phyloP scores from a whole-genome alignment of 1,140 invertebrate genomes.

The Euwallacea similis region DNA sequence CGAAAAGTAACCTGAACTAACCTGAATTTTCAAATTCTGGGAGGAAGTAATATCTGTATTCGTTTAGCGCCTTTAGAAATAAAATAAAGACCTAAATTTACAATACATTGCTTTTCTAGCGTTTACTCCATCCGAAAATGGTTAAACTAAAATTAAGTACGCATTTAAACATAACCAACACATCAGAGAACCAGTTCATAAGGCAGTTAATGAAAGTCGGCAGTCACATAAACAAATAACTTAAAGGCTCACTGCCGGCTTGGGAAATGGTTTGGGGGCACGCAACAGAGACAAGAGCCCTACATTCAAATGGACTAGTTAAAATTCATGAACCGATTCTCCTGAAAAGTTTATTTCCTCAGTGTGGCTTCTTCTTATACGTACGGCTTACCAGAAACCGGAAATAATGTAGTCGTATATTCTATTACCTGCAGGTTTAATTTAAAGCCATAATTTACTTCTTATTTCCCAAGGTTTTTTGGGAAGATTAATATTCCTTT shows the following conservation, averaged over 20 bases:
- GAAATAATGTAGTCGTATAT: no score
- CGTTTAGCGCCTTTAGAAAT: no score
- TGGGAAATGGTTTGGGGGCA: not conserved
- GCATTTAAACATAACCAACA: no score
- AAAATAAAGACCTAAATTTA: no score
- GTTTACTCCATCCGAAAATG: no score
- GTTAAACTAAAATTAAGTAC: not conserved
- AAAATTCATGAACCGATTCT: slow-evolving; percentile 29
- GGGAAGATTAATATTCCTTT: no score
- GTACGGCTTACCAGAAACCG: no score
- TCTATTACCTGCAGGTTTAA: slow-evolving; percentile 2
- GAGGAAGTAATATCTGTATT: no score
- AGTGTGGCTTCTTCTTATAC: slow-evolving; percentile 13
- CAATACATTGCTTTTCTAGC: no score
- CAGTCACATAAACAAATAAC: not conserved
- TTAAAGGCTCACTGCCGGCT: not conserved
- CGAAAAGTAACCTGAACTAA: no score
- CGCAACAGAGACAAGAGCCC: slow-evolving; percentile 14
- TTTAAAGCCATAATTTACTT: slow-evolving; percentile 2
- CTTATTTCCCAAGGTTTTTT: not conserved
- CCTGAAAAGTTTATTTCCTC: slow-evolving; percentile 26
- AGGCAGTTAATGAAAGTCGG: not conserved
- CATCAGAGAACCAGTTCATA: not conserved
- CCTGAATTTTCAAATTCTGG: no score
- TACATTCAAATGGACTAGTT: slow-evolving; percentile 25